Evolutionary conservation across 2,797 vertebrate species (phyloP).

Genomic region (Mormyrops boulengeri): DNA sequence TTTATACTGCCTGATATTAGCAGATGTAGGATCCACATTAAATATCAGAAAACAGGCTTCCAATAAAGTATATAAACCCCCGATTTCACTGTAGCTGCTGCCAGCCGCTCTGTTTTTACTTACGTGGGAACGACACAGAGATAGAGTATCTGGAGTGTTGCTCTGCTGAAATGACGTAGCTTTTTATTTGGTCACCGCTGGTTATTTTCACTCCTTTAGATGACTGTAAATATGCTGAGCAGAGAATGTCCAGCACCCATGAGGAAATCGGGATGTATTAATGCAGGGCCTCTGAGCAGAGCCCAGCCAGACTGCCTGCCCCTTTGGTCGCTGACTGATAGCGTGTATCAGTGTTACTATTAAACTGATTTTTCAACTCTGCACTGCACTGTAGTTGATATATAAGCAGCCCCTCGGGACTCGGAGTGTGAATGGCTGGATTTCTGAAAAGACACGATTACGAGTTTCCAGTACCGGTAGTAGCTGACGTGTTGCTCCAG

Average conservation of each 20-base stretch:
- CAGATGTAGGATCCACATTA: constrained; percentile 4
- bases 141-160: background rate
- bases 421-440: background rate
- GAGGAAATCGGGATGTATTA: background rate
- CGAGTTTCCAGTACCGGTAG: background rate
- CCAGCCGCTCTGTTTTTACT: background rate
- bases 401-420: background rate
- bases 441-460: background rate
- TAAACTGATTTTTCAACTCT: background rate
- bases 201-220: background rate
- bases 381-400: background rate
- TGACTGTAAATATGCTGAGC: background rate
- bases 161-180: background rate
- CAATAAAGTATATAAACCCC: background rate
- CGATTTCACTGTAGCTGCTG: background rate
- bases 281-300: background rate
- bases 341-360: background rate
- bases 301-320: background rate
- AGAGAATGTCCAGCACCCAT: background rate
- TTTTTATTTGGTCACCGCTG: background rate
- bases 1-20: constrained; percentile 1
- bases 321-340: background rate
- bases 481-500: background rate
- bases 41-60: background rate
- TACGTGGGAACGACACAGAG: background rate